Conservation (phyloP, 2,113 vertebrate species). For the Protomyctophum bolini region DNA sequence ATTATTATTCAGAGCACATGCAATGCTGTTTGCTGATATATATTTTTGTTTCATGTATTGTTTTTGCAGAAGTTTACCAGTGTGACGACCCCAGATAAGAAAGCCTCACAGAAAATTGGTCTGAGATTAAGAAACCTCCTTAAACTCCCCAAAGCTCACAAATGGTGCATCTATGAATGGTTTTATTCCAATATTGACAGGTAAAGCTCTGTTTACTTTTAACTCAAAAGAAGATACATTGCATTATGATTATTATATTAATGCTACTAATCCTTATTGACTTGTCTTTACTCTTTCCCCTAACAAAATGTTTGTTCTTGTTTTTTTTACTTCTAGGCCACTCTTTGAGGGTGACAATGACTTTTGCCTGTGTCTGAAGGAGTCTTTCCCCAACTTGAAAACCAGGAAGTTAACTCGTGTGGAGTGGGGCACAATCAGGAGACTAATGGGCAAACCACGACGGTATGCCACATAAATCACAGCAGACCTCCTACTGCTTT, state of each 20-base stretch:
- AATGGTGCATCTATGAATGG: conserved; percentile 99
- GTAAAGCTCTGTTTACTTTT: conserved; percentile 70
- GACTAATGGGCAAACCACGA: conserved; percentile 97
- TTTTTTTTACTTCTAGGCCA: conserved; percentile 81
- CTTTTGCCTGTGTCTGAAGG: conserved; percentile 97
- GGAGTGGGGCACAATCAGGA: conserved; percentile 96
- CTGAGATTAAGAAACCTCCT: conserved; percentile 94
- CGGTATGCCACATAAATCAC: conserved; percentile 79
- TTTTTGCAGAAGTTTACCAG: conserved; percentile 87
- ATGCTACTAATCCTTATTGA: neutral
- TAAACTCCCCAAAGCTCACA: conserved; percentile 98
- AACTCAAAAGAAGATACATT: no score
- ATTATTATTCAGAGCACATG: neutral
- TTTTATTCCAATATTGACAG: conserved; percentile 99
- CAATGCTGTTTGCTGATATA: neutral
- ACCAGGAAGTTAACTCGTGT: conserved; percentile 96
- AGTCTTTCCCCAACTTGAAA: conserved; percentile 97
- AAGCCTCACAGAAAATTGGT: conserved; percentile 95
- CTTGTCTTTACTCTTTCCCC: neutral
- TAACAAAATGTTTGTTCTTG: neutral
- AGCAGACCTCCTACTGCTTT: neutral
- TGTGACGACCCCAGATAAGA: conserved; percentile 93
- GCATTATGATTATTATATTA: no score
- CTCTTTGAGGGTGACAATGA: conserved; percentile 99
- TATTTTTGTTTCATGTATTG: conserved; percentile 23